phyloP scores from a whole-genome alignment of 2,113 vertebrate genomes.

The Alaudala cheleensis region DNA sequence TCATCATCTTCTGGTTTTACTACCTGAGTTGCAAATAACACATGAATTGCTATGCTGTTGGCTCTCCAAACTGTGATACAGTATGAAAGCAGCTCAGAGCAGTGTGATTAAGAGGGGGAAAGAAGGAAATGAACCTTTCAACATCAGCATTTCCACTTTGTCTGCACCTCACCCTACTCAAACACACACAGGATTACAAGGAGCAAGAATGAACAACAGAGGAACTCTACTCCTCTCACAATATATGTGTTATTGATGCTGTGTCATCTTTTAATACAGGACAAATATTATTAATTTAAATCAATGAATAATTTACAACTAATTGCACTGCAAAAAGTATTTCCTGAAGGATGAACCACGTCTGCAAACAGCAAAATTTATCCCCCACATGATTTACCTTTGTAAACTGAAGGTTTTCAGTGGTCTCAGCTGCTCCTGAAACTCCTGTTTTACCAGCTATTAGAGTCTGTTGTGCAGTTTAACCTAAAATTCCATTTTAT shows the following conservation, averaged over 20 bases:
- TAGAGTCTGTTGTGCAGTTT: neutral
- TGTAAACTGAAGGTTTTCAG: neutral
- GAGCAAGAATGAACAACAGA: neutral
- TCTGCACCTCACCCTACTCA: neutral
- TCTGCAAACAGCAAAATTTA: neutral
- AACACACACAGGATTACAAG: neutral
- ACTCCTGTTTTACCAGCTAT: neutral
- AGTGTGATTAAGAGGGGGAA: neutral
- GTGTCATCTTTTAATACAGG: neutral
- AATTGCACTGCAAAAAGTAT: neutral
- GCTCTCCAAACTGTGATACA: neutral
- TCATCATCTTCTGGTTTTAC: constrained; percentile 92
- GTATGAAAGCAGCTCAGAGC: neutral
- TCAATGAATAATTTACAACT: neutral
- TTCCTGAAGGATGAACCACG: neutral
- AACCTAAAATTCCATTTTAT: neutral
- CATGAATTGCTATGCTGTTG: neutral
- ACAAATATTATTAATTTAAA: neutral
- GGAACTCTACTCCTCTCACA: neutral
- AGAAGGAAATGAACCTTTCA: neutral
- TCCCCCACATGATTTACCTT: neutral
- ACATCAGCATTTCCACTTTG: neutral
- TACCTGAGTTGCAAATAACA: constrained; percentile 68
- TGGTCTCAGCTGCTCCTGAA: neutral
- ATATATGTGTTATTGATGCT: neutral